phyloP scores from a whole-genome alignment of 2,888 invertebrate genomes.

The Lacanobia wlatinum region DNA sequence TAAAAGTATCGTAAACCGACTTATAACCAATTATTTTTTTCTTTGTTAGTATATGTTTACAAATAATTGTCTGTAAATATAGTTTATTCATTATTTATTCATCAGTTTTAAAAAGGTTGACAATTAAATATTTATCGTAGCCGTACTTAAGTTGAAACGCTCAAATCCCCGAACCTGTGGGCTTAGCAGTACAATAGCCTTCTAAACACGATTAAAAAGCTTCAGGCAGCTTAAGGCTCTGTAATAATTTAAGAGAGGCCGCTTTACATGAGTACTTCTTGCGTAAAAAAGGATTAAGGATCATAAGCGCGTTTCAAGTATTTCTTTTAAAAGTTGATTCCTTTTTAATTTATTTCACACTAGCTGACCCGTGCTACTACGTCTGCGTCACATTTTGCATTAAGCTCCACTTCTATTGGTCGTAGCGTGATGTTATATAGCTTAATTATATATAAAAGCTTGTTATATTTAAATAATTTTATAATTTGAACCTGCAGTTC shows the following conservation, averaged over 20 bases:
- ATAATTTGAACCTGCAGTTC: too few species aligned
- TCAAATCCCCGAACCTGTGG: neutral
- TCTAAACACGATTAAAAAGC: slow-evolving; percentile 23
- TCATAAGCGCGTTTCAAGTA: neutral
- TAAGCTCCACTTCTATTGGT: too few species aligned
- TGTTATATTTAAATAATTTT: too few species aligned
- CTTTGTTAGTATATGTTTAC: too few species aligned
- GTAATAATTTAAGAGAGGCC: slow-evolving; percentile 4
- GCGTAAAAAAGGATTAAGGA: neutral
- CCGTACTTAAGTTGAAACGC: neutral
- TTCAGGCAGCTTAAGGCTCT: slow-evolving; percentile 7
- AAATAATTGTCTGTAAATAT: neutral
- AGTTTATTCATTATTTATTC: neutral
- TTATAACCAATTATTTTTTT: too few species aligned
- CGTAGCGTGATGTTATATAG: too few species aligned
- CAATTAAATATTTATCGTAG: neutral
- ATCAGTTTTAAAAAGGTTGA: neutral
- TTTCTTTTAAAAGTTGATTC: neutral
- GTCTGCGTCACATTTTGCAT: too few species aligned
- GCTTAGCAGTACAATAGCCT: slow-evolving; percentile 10
- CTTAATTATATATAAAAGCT: too few species aligned
- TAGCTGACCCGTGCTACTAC: too few species aligned
- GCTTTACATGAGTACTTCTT: slow-evolving; percentile 13
- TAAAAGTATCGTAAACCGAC: too few species aligned
- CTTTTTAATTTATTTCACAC: too few species aligned